Base-by-base conservation (phyloP, 2,888 invertebrate genomes). In the Xestia xanthographa region DNA sequence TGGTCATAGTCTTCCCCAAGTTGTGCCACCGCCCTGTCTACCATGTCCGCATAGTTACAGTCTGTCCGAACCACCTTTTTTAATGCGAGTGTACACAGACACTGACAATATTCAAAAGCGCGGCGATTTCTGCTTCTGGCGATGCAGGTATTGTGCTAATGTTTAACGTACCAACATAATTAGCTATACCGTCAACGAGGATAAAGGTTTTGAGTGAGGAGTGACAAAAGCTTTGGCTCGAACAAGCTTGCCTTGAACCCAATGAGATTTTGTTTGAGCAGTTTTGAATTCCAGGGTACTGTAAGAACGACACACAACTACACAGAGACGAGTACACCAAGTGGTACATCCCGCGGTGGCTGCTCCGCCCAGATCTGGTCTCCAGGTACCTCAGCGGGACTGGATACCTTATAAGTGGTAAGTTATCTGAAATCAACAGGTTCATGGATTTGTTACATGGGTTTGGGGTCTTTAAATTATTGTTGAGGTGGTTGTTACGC, bases 381-480 rank as follows among this genome's bases (percentile, higher is more conserved):
- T 97, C 98, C 2, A 97, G 97, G 86, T 98, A 98, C 89, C 97
- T 97, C 2, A 97, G 98, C 0, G 98, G 98, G 0, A 97, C 98
- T 0, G 97, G 97, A 0, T 98, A 98, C 89, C 83, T 96, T 0
- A 89, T 96, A 0, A 92, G 91, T 58, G 95, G 96, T 96, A 75
- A 81, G 83, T 74, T 8, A 2, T n/a, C 17, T 22, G 3, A 11
- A 43, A 22, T 38, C 14, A 26, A 63, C 2, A 62, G 22, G 45
- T 6, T 12, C n/a, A 17, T 26, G n/a, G n/a, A 43, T 43, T 66
- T 43, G 11, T 5, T 26, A 12, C 11, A 43, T 45, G 3, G 22
- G n/a, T 58, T 8, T 43, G 3, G 9, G 9, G 26, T 14, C 26
- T 56, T 26, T 26, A 29, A 56, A 26, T 26, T 29, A 8, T 53